A percentile compares a stretch with the other conserved stretches of the same genome.
Evolutionary conservation across 2,797 vertebrate species (phyloP).

Genomic region (Ficedula albicollis): DNA sequence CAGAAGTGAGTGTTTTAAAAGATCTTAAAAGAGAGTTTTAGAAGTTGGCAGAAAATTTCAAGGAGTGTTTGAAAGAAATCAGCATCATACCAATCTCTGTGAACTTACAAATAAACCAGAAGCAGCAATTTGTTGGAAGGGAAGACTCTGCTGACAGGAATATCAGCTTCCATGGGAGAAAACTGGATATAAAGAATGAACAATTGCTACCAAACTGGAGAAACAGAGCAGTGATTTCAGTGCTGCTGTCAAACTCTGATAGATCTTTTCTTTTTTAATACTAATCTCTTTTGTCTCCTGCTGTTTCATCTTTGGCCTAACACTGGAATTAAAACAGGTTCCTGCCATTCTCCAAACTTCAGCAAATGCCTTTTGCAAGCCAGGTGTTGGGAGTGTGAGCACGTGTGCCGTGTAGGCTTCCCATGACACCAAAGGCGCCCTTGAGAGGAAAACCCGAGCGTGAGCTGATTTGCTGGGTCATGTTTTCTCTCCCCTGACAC

Average conservation of each 20-base stretch:
- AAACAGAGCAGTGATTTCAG: background rate
- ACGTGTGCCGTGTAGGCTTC: slow-evolving; percentile 36
- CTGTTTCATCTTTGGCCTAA: background rate
- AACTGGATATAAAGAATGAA: slow-evolving; percentile 29
- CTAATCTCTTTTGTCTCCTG: background rate
- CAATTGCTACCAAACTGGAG: background rate
- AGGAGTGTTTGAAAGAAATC: background rate
- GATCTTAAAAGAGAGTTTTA: slow-evolving; percentile 5
- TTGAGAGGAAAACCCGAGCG: background rate
- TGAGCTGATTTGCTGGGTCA: slow-evolving; percentile 3
- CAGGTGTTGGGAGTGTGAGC: background rate
- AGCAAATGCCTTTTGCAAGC: background rate
- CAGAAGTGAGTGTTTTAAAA: background rate
- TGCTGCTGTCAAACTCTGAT: background rate
- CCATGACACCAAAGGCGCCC: background rate
- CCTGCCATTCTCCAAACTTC: background rate
- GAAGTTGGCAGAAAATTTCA: slow-evolving; percentile 27
- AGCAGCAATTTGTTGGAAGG: background rate
- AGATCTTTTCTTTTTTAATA: background rate
- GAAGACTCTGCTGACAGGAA: background rate
- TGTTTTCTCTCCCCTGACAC: background rate
- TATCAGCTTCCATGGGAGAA: slow-evolving; percentile 24
- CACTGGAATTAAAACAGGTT: background rate
- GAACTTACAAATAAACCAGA: slow-evolving; percentile 23
- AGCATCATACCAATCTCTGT: background rate